Conservation (phyloP, 2,113 vertebrate genomes). For the Perca schrenkii region DNA sequence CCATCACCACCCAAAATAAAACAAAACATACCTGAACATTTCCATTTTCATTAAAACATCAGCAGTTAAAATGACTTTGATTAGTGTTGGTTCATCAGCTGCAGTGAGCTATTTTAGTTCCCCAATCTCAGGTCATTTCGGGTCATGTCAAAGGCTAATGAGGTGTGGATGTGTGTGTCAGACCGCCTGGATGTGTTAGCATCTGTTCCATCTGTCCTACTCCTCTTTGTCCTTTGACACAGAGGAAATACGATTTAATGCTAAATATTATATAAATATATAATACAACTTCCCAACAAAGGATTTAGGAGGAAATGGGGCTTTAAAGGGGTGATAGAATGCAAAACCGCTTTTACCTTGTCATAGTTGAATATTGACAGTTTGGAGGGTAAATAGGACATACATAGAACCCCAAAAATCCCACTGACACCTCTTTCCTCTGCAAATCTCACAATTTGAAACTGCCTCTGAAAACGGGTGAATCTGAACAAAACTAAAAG, state of each 20-base stretch:
- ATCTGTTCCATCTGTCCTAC: not conserved
- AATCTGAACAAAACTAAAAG: too few species aligned
- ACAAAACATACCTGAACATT: not conserved
- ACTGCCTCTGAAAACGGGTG: too few species aligned
- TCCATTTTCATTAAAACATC: not conserved
- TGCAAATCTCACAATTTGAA: too few species aligned
- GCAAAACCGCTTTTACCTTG: too few species aligned
- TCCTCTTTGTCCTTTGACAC: not conserved
- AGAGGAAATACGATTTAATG: not conserved
- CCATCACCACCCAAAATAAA: too few species aligned
- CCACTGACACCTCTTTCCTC: too few species aligned
- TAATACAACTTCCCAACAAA: not conserved
- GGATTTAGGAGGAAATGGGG: too few species aligned
- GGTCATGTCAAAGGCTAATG: slow-evolving; percentile 39
- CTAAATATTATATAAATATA: not conserved
- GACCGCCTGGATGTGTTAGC: not conserved
- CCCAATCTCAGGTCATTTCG: not conserved
- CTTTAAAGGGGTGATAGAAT: not conserved
- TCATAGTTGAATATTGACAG: too few species aligned
- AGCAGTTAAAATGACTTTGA: not conserved
- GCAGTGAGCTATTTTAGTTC: slow-evolving; percentile 6
- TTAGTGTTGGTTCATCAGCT: not conserved
- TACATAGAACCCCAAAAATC: too few species aligned
- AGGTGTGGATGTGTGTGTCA: slow-evolving; percentile 8
- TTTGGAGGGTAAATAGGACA: too few species aligned